Evolutionary conservation across 2,888 invertebrate genomes (phyloP).

Genomic region (Didymodactylos carnosus): DNA sequence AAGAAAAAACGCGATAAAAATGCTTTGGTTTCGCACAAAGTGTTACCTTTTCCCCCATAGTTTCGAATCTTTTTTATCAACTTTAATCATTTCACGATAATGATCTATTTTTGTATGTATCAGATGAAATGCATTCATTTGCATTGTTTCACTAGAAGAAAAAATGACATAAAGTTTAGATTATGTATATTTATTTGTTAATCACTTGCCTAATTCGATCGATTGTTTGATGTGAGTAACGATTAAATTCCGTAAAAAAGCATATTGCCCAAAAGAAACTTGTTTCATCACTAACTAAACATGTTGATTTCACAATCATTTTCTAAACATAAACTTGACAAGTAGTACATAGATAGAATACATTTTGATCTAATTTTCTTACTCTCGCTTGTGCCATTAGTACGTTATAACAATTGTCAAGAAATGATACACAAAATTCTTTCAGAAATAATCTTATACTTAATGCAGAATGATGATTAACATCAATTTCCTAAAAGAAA

Average conservation of each 20-base stretch:
- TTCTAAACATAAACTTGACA: not conserved
- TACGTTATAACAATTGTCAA: conserved; percentile 74
- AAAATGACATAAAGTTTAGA: conserved; percentile 14
- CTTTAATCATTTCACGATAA: conserved; percentile 55
- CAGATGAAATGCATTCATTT: conserved; percentile 72
- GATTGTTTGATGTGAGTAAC: conserved; percentile 28
- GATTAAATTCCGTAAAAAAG: conserved; percentile 93
- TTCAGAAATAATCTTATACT: conserved; percentile 64
- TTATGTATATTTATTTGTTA: not conserved
- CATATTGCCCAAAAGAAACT: conserved; percentile 79
- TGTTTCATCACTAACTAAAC: conserved; percentile 52
- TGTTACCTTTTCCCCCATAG: conserved; percentile 54
- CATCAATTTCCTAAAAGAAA: conserved; percentile 38
- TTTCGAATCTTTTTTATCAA: conserved; percentile 62
- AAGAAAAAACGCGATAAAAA: not conserved
- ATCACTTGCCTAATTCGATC: not conserved
- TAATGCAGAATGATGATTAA: conserved; percentile 59
- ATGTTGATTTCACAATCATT: conserved; percentile 19
- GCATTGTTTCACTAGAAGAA: conserved; percentile 64
- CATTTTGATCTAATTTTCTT: conserved; percentile 25
- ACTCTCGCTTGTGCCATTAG: conserved; percentile 71
- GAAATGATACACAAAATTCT: conserved; percentile 77
- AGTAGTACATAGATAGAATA: not conserved
- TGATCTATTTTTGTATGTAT: conserved; percentile 74
- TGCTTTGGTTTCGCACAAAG: not conserved